phyloP scores from a whole-genome alignment of 2,888 invertebrate genomes.

The Adineta ricciae region DNA sequence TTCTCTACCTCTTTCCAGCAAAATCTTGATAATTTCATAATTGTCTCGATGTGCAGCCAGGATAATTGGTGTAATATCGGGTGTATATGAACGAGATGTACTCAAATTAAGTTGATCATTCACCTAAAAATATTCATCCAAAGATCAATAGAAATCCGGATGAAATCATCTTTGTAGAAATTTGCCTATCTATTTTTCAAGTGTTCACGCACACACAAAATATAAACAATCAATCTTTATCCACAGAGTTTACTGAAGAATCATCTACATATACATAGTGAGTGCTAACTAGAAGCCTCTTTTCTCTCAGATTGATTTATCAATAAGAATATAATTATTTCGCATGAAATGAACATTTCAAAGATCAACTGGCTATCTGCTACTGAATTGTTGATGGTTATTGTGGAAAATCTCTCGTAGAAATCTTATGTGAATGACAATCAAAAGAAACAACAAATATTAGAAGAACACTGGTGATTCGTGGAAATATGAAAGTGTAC shows the following conservation, averaged over 20 bases:
- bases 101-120: not conserved
- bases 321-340: too few species aligned
- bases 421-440: not conserved
- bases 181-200: not conserved
- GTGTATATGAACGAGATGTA: conserved; percentile 66
- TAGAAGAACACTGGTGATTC: not conserved
- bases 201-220: not conserved
- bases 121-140: not conserved
- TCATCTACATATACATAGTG: not conserved
- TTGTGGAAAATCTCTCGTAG: not conserved
- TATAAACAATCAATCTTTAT: not conserved
- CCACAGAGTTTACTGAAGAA: not conserved
- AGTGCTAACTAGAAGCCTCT: too few species aligned
- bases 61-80: conserved; percentile 94
- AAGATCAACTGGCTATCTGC: too few species aligned
- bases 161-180: not conserved
- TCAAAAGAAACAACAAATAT: not conserved
- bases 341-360: too few species aligned
- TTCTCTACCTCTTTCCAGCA: conserved; percentile 82
- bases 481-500: too few species aligned
- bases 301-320: too few species aligned
- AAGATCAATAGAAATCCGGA: too few species aligned
- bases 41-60: conserved; percentile 93
- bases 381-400: too few species aligned
- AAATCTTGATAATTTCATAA: conserved; percentile 95